These are phyloP conservation scores for Eremobia ochroleuca DNA, from an alignment of 2,888 invertebrate genomes.

Conservation along the genomic window DNA sequence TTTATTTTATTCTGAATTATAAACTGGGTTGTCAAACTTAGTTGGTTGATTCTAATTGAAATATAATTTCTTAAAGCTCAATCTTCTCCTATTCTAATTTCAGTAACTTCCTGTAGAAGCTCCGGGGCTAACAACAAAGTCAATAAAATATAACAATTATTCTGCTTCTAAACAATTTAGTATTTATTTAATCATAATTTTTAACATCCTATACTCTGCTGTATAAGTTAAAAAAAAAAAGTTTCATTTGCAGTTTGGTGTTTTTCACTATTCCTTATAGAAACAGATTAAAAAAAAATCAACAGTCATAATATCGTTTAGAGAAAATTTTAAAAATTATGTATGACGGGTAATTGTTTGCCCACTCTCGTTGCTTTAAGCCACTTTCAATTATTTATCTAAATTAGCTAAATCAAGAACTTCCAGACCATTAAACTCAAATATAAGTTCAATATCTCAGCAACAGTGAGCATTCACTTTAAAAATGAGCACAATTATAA, in stretches of 20 bases:
- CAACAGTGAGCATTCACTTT: conserved; percentile 54
- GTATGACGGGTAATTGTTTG: not conserved
- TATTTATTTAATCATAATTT: conserved; percentile 6
- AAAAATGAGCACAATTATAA: conserved; percentile 52
- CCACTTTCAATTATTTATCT: conserved; percentile 13
- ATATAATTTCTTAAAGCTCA: conserved; percentile 60
- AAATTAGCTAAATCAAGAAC: conserved; percentile 30
- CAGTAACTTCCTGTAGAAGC: conserved; percentile 73
- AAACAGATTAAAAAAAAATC: not conserved
- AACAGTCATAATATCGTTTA: not conserved
- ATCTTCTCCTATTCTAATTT: conserved; percentile 39
- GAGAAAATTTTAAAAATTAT: not conserved
- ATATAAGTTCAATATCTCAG: conserved; percentile 33
- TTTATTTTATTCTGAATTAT: conserved; percentile 1
- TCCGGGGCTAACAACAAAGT: conserved; percentile 66
- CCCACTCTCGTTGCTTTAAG: conserved; percentile 6
- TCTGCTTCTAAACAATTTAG: conserved; percentile 27
- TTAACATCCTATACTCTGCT: conserved; percentile 36
- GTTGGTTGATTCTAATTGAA: conserved; percentile 22
- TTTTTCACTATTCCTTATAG: not conserved
- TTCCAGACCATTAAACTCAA: conserved; percentile 43
- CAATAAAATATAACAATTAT: conserved; percentile 29
- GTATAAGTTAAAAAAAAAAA: too few species aligned
- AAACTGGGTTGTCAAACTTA: not conserved
- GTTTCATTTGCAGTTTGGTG: conserved; percentile 2